Evolutionary conservation across 2,797 vertebrate genomes (phyloP), one percentile per base, ranked within the genome.

Genomic region (Hippoglossus hippoglossus): DNA sequence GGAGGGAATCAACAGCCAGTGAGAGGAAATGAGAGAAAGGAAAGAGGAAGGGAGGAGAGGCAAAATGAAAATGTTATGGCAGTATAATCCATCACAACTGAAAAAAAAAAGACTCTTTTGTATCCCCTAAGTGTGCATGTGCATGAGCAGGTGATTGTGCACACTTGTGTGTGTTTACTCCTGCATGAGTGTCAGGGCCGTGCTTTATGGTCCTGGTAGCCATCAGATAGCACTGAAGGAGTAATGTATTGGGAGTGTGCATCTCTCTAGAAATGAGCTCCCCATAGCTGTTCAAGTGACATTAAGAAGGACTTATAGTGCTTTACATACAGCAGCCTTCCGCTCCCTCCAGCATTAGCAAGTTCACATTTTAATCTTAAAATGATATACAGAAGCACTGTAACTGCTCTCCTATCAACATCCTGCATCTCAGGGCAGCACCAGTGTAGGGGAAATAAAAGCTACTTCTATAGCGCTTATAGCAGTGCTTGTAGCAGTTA

Each of bases 241-340:
- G 60, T 49, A 49, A 59, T 73, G 71, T 63, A 54, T 55, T 71
- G 77, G 56, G 73, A 71, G 34, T 66, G 78, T 71, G 75, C 49
- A 76, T 79, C 67, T 79, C 80, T 72, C 60, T 82, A 58, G 67
- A 82, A 71, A 83, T 59, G 51, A 83, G 71, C 75, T 77, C 66
- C 15, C n/a, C 0, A 24, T 72, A 63, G 70, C 67, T 84, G 49
- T 80, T 77, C 28, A 61, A 57, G 46, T 22, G 56, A 82, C 76
- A 88, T 82, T 80, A 75, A 79, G 71, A 84, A 74, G 60, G 69
- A 86, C 79, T 77, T 59, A 71, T 59, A 81, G 75, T 73, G 71
- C 75, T 88, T 82, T 79, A 80, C 56, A 67, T 83, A 68, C 51
- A 52, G 18, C 51, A 72, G 72, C 36, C 66, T 53, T 81, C 65